Percentiles rank a stretch among this genome's conserved stretches.
Conservation (phyloP, 2,888 invertebrate species). For the Megalurothrips usitatus region DNA sequence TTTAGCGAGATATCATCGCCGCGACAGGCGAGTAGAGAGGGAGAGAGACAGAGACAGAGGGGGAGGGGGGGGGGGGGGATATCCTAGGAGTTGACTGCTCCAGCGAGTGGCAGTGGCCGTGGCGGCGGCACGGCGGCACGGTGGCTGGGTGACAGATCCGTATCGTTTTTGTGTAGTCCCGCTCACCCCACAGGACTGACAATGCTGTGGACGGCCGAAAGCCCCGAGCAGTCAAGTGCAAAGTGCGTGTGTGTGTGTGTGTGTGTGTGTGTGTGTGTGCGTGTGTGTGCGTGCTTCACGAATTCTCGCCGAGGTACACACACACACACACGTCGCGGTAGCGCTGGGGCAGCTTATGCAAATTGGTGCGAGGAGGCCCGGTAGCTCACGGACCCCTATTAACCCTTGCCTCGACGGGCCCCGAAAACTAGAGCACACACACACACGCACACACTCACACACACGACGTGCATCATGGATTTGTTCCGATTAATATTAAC, state of each 20-base stretch:
- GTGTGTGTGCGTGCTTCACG: too few relatives aligned
- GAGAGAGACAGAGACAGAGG: too few relatives aligned
- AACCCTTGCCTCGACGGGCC: not conserved
- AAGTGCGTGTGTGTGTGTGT: not conserved
- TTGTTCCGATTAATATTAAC: slow-evolving; percentile 23
- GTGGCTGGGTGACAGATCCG: not conserved
- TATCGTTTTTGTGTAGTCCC: slow-evolving; percentile 5
- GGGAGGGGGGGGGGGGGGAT: too few relatives aligned
- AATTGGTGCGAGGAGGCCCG: not conserved
- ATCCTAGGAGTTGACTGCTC: too few relatives aligned
- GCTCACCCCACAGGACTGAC: not conserved
- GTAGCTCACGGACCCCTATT: not conserved
- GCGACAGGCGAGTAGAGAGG: too few relatives aligned
- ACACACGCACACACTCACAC: too few relatives aligned
- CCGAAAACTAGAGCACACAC: slow-evolving; percentile 3
- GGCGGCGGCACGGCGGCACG: not conserved
- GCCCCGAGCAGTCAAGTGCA: not conserved
- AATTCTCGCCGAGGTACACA: too few relatives aligned
- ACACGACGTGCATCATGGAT: not conserved
- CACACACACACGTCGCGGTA: not conserved
- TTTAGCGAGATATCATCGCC: too few relatives aligned
- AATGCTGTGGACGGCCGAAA: not conserved
- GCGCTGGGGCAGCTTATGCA: not conserved
- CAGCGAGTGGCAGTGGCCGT: too few relatives aligned
- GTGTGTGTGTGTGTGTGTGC: too few relatives aligned